Evolutionary conservation across 2,888 invertebrate genomes (phyloP).

Genomic region (Drosophila tripunctata): DNA sequence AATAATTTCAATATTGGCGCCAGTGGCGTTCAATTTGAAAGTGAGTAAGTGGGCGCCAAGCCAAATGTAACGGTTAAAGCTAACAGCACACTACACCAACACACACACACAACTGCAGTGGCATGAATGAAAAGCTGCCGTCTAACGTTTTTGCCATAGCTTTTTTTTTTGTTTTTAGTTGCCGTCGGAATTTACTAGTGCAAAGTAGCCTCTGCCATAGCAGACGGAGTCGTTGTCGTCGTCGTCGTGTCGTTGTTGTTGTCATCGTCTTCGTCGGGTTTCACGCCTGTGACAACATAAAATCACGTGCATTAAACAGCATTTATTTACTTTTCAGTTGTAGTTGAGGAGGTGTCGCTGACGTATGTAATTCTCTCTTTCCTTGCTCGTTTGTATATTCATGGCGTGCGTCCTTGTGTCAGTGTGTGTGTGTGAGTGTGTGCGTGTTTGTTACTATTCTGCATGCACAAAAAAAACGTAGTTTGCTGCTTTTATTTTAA

Average conservation of each 20-base stretch:
- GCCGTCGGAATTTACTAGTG: slow-evolving; percentile 70
- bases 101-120: slow-evolving; percentile 18
- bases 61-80: slow-evolving; percentile 47
- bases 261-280: slow-evolving; percentile 32
- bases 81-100: slow-evolving; percentile 17
- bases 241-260: slow-evolving; percentile 37
- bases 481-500: slow-evolving; percentile 55
- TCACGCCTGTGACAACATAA: slow-evolving; percentile 58
- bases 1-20: neutral
- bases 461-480: slow-evolving; percentile 60
- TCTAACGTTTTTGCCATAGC: slow-evolving; percentile 14
- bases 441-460: slow-evolving; percentile 54
- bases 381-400: slow-evolving; percentile 51
- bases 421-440: slow-evolving; percentile 15
- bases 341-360: slow-evolving; percentile 22
- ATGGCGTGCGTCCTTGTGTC: slow-evolving; percentile 44
- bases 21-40: neutral
- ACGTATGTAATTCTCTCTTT: slow-evolving; percentile 31
- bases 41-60: slow-evolving; percentile 36
- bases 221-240: slow-evolving; percentile 39
- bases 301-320: slow-evolving; percentile 67
- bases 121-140: slow-evolving; percentile 70
- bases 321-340: slow-evolving; percentile 61
- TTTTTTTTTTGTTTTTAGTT: slow-evolving; percentile 70
- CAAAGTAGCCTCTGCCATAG: slow-evolving; percentile 57